A percentile compares a stretch with the other conserved stretches of the same genome.
These are phyloP conservation scores for Psilanteris sp. DNA, from an alignment of 1,140 invertebrate genomes.

Conservation along the genomic window DNA sequence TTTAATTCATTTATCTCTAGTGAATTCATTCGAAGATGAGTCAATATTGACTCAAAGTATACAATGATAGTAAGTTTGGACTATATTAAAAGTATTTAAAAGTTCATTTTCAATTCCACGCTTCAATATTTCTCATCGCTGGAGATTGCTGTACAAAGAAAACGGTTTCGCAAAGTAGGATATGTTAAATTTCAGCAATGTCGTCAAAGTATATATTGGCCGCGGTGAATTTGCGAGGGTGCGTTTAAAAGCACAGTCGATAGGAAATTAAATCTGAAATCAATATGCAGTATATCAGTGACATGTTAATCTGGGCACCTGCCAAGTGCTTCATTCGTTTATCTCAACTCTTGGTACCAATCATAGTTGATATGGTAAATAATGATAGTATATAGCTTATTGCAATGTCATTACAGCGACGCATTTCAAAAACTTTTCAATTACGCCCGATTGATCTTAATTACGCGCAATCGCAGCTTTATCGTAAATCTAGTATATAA, in stretches of 20 bases:
- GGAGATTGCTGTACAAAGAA: slow-evolving; percentile 54
- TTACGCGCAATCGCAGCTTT: slow-evolving; percentile 28
- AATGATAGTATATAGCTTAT: too few species aligned
- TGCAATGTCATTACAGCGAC: too few species aligned
- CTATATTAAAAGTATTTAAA: slow-evolving; percentile 62
- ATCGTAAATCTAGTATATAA: too few species aligned
- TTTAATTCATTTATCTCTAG: slow-evolving; percentile 64
- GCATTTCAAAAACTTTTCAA: too few species aligned
- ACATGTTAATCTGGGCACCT: slow-evolving; percentile 61
- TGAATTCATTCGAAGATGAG: slow-evolving; percentile 61
- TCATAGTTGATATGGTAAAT: too few species aligned
- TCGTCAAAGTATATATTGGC: slow-evolving; percentile 10
- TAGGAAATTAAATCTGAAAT: slow-evolving; percentile 61
- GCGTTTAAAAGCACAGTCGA: slow-evolving; percentile 50
- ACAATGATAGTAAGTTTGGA: slow-evolving; percentile 58
- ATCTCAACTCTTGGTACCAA: slow-evolving; percentile 27
- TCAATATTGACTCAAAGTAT: slow-evolving; percentile 61
- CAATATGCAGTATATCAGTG: slow-evolving; percentile 51
- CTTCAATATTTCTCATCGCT: slow-evolving; percentile 49
- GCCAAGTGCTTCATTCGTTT: slow-evolving; percentile 56
- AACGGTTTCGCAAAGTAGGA: slow-evolving; percentile 50
- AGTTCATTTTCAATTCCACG: slow-evolving; percentile 53
- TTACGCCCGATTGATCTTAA: slow-evolving; percentile 42
- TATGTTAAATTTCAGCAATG: slow-evolving; percentile 53
- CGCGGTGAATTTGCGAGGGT: slow-evolving; percentile 20